Base-by-base conservation (phyloP, 2,113 vertebrate species). In the Arvicanthis niloticus region DNA sequence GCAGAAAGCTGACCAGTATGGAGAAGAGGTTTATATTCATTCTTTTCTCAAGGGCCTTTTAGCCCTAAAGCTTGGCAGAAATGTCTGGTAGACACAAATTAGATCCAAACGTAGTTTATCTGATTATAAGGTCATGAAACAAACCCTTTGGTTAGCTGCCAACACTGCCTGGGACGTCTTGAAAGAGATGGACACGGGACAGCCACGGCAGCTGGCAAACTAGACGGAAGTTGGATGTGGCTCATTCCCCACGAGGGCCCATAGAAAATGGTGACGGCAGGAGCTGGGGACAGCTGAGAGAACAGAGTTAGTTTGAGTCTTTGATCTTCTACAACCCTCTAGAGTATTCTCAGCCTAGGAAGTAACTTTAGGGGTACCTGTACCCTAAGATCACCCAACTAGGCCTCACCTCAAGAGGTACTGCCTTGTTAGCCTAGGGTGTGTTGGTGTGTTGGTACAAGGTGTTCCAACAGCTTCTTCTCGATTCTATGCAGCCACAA, bases 51-150 rank as follows among this genome's bases (percentile, higher is more conserved):
- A 93, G 75, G 90, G 40, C 21, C 37, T 90, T 91, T 58, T 42
- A 45, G 72, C 68, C 70, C 86, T 68, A 53, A 76, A 85, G 70
- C 24, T 85, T n/a, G 68, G 51, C 58, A 95, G 56, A 90, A 93
- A 90, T 24, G 29, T 85, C 91, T 75, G 70, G 48, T 62, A 75
- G 70, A 89, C 45, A 45, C 11, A 37, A 82, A 88, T 77, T 37
- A 73, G 53, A 86, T 48, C 90, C 31, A 82, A 77, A 91, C 60
- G 62, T 73, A 75, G 80, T 82, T 88, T 76, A 77, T 62, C 88
- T 92, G 75, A 92, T 88, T 92, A 88, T 80, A 88, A 91, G 70
- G 90, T 95, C 96, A 92, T 13, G 67, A 93, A 93, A 92, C 78
- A 88, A 93, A 84, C 68, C 29, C 89, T 96, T 77, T 65, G 37